Conservation (phyloP, 2,888 invertebrate species). For the Parnassius glacialis region DNA sequence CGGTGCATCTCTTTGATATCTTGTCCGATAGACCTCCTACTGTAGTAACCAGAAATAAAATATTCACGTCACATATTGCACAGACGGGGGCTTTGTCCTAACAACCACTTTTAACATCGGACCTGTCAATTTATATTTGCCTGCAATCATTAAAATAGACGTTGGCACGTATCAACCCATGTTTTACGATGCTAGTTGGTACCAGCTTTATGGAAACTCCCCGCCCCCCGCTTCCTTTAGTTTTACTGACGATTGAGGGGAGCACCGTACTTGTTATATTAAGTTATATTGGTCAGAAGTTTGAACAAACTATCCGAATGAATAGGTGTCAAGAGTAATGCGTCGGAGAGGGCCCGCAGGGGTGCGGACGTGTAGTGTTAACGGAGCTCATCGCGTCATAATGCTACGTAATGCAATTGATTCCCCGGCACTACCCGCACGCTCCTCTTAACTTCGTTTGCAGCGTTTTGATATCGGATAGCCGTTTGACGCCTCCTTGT, state of each 20-base stretch:
- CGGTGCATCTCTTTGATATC: conserved; percentile 26
- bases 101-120: conserved; percentile 69
- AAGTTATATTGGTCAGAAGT: conserved; percentile 39
- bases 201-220: conserved; percentile 31
- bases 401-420: conserved; percentile 79
- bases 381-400: conserved; percentile 72
- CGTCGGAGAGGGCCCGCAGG: conserved; percentile 59
- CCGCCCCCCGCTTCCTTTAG: conserved; percentile 34
- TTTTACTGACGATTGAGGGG: conserved; percentile 36
- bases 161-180: conserved; percentile 46
- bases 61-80: conserved; percentile 70
- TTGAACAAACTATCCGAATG: conserved; percentile 61
- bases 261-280: conserved; percentile 31
- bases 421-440: conserved; percentile 78
- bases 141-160: conserved; percentile 65
- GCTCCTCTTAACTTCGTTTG: conserved; percentile 76
- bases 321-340: conserved; percentile 75
- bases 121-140: conserved; percentile 77
- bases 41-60: conserved; percentile 44
- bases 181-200: conserved; percentile 41
- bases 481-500: conserved; percentile 69
- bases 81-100: conserved; percentile 60
- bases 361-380: conserved; percentile 70
- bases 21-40: conserved; percentile 10
- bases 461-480: conserved; percentile 80